Base-by-base conservation (phyloP, 2,797 vertebrate genomes). In the Eulemur coronatus region DNA sequence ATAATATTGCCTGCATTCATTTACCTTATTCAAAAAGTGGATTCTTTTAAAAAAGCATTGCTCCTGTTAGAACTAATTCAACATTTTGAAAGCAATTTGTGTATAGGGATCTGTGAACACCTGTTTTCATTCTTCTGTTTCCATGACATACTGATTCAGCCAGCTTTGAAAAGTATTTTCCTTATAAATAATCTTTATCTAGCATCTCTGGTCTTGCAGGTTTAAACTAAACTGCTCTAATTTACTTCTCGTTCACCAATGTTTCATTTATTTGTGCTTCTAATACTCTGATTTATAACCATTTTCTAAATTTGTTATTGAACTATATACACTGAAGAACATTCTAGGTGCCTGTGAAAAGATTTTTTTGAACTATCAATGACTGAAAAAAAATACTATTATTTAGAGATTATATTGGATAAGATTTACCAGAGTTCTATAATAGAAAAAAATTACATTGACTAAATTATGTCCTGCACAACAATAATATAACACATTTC, bases 361-460 rank as follows among this genome's bases (percentile, higher is more conserved):
- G 26, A 30, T 35, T 87, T 95, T 97, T 97, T 97, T 65, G 61
- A 97, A 95, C 11, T 88, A 95, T 17, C 17, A 48, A 79, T 84
- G 15, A 20, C 22, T 76, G 8, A 65, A 96, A 97, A 97, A 85
- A 85, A 63, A 84, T 88, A 85, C 81, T 7, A 48, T 38, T 80
- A 82, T 26, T 1, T 65, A 95, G 81, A 86, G 79, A 94, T 97
- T 93, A 95, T 10, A 59, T 91, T 97, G 15, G 43, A 72, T 79
- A 20, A 96, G 95, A 38, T 76, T 94, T 69, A 35, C 6, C 38
- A 70, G 10, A n/a, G 14, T 57, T 93, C 12, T 84, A 33, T 55
- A 63, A 91, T 8, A 84, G 12, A 69, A 80, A 81, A 8, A 8
- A 70, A 70, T 1, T 67, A n/a, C 2, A n/a, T 35, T 81, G 50